These are phyloP conservation scores for Pungitius pungitius DNA, from an alignment of 2,113 vertebrate species.

Conservation along the genomic window DNA sequence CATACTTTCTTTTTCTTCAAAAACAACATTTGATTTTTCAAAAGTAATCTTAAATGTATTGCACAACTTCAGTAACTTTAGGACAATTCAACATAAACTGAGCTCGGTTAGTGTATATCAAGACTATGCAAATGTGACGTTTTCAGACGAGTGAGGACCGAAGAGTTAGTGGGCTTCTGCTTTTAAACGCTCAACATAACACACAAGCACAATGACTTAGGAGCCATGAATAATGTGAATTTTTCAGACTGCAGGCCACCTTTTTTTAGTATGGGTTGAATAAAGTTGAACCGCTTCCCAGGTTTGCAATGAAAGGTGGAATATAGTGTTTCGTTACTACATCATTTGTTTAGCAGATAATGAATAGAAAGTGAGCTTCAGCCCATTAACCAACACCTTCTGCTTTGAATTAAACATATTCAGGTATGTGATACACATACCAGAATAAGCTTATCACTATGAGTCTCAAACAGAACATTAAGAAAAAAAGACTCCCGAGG, in stretches of 20 bases:
- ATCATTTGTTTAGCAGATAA: background rate
- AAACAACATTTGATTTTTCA: background rate
- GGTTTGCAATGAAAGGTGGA: background rate
- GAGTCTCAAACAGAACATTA: background rate
- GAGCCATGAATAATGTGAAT: background rate
- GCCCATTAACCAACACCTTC: background rate
- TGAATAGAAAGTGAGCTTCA: background rate
- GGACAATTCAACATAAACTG: background rate
- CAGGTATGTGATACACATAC: background rate
- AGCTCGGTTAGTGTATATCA: background rate
- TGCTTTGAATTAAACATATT: conserved; percentile 3
- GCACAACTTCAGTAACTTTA: background rate
- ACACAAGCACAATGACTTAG: background rate
- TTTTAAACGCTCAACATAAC: background rate
- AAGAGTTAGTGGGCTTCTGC: background rate
- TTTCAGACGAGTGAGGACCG: background rate
- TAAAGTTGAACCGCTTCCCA: conserved; percentile 6
- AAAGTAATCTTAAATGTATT: background rate
- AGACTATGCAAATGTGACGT: background rate
- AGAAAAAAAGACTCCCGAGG: background rate
- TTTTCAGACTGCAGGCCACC: too few species aligned
- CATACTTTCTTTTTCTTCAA: background rate
- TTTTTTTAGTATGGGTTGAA: conserved; percentile 1
- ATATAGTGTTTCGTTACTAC: background rate
- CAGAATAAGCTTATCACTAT: background rate